Evolutionary conservation across 1,140 invertebrate genomes (phyloP).

Genomic region (Sinonovacula constricta): DNA sequence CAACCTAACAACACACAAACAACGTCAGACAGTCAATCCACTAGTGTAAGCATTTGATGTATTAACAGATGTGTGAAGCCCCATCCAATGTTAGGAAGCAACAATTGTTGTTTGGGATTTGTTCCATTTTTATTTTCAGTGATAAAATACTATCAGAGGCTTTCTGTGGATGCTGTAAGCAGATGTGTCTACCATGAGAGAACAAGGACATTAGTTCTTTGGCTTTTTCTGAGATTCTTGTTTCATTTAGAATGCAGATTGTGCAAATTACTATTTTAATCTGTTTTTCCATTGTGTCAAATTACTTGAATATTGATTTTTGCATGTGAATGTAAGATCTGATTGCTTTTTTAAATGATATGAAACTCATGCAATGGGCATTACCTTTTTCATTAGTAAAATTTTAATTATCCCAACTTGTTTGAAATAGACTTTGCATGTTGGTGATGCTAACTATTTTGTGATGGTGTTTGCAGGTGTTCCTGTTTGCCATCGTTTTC

Average conservation of each 20-base stretch:
- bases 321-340: neutral
- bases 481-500: conserved; percentile 80
- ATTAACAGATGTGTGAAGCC: neutral
- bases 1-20: neutral
- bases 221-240: too few species aligned
- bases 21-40: neutral
- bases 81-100: neutral
- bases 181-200: too few species aligned
- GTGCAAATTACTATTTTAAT: too few species aligned
- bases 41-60: neutral
- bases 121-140: neutral
- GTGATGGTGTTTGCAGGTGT: conserved; percentile 79
- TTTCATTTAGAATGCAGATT: too few species aligned
- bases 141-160: too few species aligned
- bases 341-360: neutral
- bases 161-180: too few species aligned
- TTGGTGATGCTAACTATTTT: too few species aligned
- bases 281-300: too few species aligned
- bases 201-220: too few species aligned
- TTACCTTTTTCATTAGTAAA: neutral
- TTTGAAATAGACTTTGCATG: neutral
- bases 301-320: too few species aligned
- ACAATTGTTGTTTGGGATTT: neutral
- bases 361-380: neutral
- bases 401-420: neutral